These are phyloP conservation scores for Leucophenga maculata DNA, from an alignment of 2,888 invertebrate genomes.

Conservation along the genomic window DNA sequence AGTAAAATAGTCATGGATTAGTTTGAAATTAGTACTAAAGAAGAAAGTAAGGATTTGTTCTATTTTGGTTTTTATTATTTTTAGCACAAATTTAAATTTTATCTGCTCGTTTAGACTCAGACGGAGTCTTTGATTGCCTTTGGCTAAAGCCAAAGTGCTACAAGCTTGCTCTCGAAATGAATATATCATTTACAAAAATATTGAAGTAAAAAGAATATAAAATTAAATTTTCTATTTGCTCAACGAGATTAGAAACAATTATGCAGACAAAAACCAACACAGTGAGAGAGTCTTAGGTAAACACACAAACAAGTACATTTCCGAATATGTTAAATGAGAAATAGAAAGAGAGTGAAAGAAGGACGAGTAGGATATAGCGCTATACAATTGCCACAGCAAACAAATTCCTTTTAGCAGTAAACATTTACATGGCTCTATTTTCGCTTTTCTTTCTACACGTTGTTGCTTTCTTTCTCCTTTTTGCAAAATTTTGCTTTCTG, in stretches of 20 bases:
- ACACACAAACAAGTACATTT: conserved; percentile 23
- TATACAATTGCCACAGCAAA: not conserved
- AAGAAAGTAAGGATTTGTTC: not conserved
- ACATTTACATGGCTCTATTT: not conserved
- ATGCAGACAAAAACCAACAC: not conserved
- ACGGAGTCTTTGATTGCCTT: not conserved
- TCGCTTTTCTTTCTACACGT: not conserved
- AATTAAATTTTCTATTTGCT: conserved; percentile 28
- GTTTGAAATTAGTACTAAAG: conserved; percentile 31
- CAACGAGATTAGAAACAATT: conserved; percentile 41
- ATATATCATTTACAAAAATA: too few relatives aligned
- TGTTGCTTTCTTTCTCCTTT: not conserved
- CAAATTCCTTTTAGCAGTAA: not conserved
- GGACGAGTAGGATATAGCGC: too few relatives aligned
- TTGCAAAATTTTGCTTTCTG: not conserved
- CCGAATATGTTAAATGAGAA: not conserved
- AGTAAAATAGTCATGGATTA: conserved; percentile 9
- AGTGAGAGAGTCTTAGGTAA: too few relatives aligned
- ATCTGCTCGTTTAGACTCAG: not conserved
- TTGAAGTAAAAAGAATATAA: conserved; percentile 28
- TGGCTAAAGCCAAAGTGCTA: conserved; percentile 42
- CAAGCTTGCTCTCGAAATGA: too few relatives aligned
- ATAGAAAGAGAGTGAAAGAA: not conserved
- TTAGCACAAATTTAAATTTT: conserved; percentile 38
- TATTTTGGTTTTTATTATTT: conserved; percentile 35